These are phyloP conservation scores for Trichoplusia ni DNA, from an alignment of 1,140 invertebrate genomes.

Conservation along the genomic window DNA sequence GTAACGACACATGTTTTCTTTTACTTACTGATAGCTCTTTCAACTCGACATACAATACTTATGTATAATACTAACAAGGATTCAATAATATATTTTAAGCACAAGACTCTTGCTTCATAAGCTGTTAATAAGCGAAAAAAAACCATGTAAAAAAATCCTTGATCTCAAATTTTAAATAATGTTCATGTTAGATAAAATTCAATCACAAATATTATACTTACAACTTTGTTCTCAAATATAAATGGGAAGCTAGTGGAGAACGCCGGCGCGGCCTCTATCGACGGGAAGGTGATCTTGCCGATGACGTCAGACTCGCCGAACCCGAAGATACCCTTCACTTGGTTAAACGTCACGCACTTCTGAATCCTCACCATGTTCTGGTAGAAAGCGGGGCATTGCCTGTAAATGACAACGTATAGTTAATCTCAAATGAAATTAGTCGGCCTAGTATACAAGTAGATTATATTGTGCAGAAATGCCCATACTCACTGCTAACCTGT, in stretches of 20 bases:
- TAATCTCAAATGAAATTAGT: neutral
- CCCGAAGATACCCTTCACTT: slow-evolving; percentile 98
- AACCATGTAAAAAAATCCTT: too few relatives aligned
- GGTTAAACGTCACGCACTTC: slow-evolving; percentile 97
- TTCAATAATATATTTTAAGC: too few relatives aligned
- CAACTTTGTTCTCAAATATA: slow-evolving; percentile 91
- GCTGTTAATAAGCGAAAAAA: too few relatives aligned
- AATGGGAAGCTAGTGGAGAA: slow-evolving; percentile 97
- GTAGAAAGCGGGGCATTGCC: slow-evolving; percentile 94
- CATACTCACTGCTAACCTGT: too few relatives aligned
- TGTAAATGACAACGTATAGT: slow-evolving; percentile 67
- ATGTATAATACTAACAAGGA: too few relatives aligned
- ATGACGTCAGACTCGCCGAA: slow-evolving; percentile 98
- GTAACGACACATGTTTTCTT: too few relatives aligned
- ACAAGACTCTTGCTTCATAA: too few relatives aligned
- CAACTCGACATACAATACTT: too few relatives aligned
- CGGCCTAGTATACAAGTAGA: too few relatives aligned
- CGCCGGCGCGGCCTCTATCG: slow-evolving; percentile 97
- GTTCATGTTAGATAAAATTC: neutral
- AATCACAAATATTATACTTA: slow-evolving; percentile 46
- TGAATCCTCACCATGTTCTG: slow-evolving; percentile 95
- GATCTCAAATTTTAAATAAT: too few relatives aligned
- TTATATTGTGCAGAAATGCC: too few relatives aligned
- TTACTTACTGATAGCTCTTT: too few relatives aligned
- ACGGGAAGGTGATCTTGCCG: slow-evolving; percentile 98